These are phyloP conservation scores for Eurois occulta DNA, from an alignment of 2,888 invertebrate species.

Conservation along the genomic window DNA sequence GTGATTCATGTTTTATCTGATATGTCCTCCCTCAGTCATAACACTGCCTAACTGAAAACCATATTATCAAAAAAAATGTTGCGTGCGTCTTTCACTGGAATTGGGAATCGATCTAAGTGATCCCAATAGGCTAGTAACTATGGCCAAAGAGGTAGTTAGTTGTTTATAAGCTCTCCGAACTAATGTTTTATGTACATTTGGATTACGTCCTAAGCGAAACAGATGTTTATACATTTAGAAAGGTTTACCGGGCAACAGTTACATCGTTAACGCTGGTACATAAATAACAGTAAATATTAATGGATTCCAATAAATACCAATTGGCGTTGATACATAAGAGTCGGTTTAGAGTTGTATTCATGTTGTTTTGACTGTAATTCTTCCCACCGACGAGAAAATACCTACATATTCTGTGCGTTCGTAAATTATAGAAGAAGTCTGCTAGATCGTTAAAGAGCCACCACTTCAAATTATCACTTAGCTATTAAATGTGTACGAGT, in stretches of 20 bases:
- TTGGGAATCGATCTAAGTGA: background rate
- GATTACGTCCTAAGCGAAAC: slow-evolving; percentile 47
- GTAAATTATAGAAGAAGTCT: background rate
- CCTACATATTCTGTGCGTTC: background rate
- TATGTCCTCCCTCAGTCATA: background rate
- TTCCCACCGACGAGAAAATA: background rate
- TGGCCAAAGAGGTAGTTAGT: background rate
- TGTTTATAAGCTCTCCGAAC: slow-evolving; percentile 19
- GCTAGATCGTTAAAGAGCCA: background rate
- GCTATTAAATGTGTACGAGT: background rate
- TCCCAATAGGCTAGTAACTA: background rate
- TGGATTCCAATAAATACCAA: slow-evolving; percentile 30
- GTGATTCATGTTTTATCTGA: background rate
- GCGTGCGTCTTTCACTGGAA: background rate
- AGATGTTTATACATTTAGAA: slow-evolving; percentile 54
- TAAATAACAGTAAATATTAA: slow-evolving; percentile 39
- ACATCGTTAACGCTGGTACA: slow-evolving; percentile 30
- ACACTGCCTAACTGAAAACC: background rate
- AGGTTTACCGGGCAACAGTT: slow-evolving; percentile 43
- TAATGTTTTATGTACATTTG: slow-evolving; percentile 47
- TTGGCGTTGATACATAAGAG: background rate
- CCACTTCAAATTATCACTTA: background rate
- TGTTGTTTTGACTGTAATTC: background rate
- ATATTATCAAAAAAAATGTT: background rate
- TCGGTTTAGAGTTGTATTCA: background rate